Percentiles rank a stretch among this genome's conserved stretches.
phyloP scores from a whole-genome alignment of 2,113 vertebrate species.

The Callocephalon fimbriatum region DNA sequence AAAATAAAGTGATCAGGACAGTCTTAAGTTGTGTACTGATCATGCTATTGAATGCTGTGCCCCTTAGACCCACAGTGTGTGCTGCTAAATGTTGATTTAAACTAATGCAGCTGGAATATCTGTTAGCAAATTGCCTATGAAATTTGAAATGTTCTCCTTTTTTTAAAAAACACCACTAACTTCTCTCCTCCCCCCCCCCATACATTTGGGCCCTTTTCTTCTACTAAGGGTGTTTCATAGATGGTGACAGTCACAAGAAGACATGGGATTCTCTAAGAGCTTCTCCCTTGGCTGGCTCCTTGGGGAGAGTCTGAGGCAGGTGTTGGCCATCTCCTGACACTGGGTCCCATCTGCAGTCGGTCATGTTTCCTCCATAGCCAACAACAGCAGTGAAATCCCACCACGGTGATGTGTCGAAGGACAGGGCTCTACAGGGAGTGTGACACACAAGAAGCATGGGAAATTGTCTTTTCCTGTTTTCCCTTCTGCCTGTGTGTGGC shows the following conservation, averaged over 20 bases:
- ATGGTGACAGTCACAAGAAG: background rate
- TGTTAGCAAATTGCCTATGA: background rate
- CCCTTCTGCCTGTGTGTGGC: background rate
- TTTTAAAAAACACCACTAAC: background rate
- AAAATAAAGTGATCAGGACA: background rate
- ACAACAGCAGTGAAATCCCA: background rate
- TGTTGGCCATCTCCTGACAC: background rate
- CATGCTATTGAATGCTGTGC: background rate
- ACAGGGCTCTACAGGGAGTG: background rate
- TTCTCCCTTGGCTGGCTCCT: background rate
- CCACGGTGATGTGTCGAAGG: background rate
- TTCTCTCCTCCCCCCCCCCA: no score
- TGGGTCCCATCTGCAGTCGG: background rate
- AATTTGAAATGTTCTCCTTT: background rate
- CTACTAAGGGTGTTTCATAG: background rate
- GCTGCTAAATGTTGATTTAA: background rate
- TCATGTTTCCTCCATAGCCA: background rate
- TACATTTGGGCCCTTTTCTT: background rate
- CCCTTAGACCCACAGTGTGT: background rate
- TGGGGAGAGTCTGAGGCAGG: background rate
- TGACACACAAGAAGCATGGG: background rate
- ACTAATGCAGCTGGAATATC: background rate
- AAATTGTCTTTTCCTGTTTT: conserved; percentile 22
- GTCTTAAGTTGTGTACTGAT: background rate
- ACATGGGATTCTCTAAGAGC: background rate